Base-by-base conservation (phyloP, 2,797 vertebrate genomes). In the Rousettus madagascariensis region DNA sequence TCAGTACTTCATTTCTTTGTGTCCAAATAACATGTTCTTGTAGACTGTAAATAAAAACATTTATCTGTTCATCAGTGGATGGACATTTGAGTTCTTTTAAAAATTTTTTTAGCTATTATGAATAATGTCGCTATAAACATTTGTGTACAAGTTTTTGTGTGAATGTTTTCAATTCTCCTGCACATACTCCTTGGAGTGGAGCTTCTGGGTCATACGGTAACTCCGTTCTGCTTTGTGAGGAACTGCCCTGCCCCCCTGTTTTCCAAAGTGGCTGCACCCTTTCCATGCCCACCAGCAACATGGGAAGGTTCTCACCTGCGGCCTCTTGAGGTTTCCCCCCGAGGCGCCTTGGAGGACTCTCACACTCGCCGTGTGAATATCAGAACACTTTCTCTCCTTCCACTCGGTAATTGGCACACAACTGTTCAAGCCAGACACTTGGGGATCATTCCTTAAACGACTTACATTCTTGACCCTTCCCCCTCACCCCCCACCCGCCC, bases 251-350 rank as follows among this genome's bases (percentile, higher is more conserved):
- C 53, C 6, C 26, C n/a, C 17, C 38, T 0, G 11, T 22, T 33
- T 86, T 13, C 78, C 53, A 24, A 46, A 2, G 33, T 43, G 17
- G 53, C 63, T 1, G 9, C 13, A 5, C 24, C 51, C 2, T 38
- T 59, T 43, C 5, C 63, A 46, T 17, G 22, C 36, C 30, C 43
- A 2, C 12, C 53, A 13, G 28, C 28, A 7, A 6, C 3, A 8
- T 22, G 3, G 3, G 61, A 16, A 19, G 36, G 41, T 57, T 41
- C 38, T 55, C 5, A 30, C 71, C 3, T 6, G 4, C 0, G 0
- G 75, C 26, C 41, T 59, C 66, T 26, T 16, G 24, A 26, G 22
- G 28, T 20, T 4, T 38, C 17, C 63, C 57, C 57, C 63, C 1
- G 0, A 87, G 57, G 20, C 7, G 65, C 36, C 46, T 36, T 2